Base-by-base conservation (phyloP, 1,140 invertebrate species). In the Listronotus oregonensis region DNA sequence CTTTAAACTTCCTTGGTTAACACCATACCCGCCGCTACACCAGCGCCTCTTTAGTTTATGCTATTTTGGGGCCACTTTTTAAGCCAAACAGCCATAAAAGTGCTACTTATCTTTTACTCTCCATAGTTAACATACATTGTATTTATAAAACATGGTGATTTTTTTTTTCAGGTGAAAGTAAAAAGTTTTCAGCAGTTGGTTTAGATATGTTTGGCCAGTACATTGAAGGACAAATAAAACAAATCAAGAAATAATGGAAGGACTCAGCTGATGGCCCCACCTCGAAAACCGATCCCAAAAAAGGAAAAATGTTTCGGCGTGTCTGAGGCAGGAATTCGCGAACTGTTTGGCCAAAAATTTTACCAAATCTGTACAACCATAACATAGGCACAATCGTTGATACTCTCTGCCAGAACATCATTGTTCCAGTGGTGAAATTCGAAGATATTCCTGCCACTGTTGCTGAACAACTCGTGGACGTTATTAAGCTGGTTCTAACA, bases 311-410 rank as follows among this genome's bases (percentile, higher is more conserved):
- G 87, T 15, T 96, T 6, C 83, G 90, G 17, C 91, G 77, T 93
- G 92, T 74, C 81, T 95, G 31, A 84, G 91, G 47, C 93, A 95
- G 78, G 80, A 96, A 60, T 78, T 97, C 1, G n/a, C 90, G 92
- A 81, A 92, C 90, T 61, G 90, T 96, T 0, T 97, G 94, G 94
- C 82, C 88, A 44, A 82, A 79, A 68, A 80, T 84, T 6, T 65
- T 84, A 49, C 74, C 81, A 0, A 66, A 72, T 0, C 68, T 79
- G 6, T 84, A 83, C 64, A 83, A 81, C 50, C 75, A 72, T 65
- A 80, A 76, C 14, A 75, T 83, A 10, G 81, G 78, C 3, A 69
- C 73, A 37, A 73, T 83, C 5, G 57, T 84, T 18, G 76, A 82
- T 51, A 71, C 74, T 34, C 80, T 85, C 34, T 76, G 83, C 18